phyloP scores from a whole-genome alignment of 2,888 invertebrate genomes.

The Dicyrtoma fusca region DNA sequence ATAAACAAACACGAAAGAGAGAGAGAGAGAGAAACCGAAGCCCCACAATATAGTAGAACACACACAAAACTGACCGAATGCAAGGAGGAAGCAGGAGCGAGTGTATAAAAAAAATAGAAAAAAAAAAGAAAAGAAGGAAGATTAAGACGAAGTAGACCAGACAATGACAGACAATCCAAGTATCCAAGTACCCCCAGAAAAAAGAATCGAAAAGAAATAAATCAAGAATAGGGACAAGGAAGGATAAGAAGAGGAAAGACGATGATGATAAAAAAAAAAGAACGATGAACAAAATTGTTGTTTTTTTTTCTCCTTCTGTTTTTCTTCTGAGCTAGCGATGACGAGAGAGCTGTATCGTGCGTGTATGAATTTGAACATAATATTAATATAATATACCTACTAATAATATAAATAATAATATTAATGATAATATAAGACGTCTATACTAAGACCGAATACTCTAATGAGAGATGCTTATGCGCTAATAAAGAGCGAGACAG shows the following conservation, averaged over 20 bases:
- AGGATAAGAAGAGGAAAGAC: constrained; percentile 12
- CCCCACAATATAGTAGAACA: too few relatives aligned
- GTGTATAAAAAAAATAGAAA: neutral
- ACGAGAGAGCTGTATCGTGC: neutral
- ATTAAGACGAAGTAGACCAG: constrained; percentile 19
- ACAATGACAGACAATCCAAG: constrained; percentile 36
- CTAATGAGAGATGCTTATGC: constrained; percentile 47
- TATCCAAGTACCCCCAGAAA: constrained; percentile 7
- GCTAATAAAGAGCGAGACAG: constrained; percentile 45
- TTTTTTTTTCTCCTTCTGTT: neutral
- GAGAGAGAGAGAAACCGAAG: constrained; percentile 4
- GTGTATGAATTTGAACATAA: constrained; percentile 3
- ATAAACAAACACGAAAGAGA: constrained; percentile 42
- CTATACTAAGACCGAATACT: constrained; percentile 26
- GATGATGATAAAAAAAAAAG: neutral
- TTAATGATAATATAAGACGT: constrained; percentile 17
- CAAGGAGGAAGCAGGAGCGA: neutral
- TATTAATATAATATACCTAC: constrained; percentile 23
- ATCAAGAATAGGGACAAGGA: neutral
- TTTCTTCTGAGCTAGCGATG: neutral
- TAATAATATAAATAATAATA: constrained; percentile 26
- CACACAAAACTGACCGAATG: too few relatives aligned
- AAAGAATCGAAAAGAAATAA: constrained; percentile 10
- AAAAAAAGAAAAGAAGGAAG: neutral
- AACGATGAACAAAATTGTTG: neutral